Conservation (phyloP, 2,888 invertebrate genomes). For the Macropis europaea region DNA sequence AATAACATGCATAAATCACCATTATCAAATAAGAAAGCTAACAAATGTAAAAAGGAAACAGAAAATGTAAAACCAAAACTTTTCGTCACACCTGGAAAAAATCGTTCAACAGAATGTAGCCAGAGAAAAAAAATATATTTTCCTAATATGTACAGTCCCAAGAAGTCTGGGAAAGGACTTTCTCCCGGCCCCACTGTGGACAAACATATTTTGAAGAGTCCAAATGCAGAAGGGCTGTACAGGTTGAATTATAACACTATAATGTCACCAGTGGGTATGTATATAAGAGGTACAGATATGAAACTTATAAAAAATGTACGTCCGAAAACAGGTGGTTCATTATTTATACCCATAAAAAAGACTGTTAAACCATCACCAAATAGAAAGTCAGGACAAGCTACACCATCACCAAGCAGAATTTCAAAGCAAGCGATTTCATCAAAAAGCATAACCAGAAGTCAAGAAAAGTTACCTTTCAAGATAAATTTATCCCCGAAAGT, state of each 20-base stretch:
- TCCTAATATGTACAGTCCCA: conserved; percentile 3
- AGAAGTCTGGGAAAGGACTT: too few species aligned
- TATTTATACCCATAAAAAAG: conserved; percentile 15
- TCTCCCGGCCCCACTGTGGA: too few species aligned
- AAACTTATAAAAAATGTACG: conserved; percentile 67
- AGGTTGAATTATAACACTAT: conserved; percentile 64
- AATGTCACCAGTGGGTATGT: conserved; percentile 71
- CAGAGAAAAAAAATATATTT: conserved; percentile 60
- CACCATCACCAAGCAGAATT: background rate
- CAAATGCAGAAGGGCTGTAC: conserved; percentile 50
- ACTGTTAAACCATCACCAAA: background rate
- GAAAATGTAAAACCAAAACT: conserved; percentile 24
- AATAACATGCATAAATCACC: background rate
- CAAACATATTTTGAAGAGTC: conserved; percentile 46
- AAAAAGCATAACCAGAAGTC: background rate
- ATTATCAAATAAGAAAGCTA: background rate
- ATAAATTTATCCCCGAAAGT: conserved; percentile 28
- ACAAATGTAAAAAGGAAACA: background rate
- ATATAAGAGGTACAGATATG: conserved; percentile 70
- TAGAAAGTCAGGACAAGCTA: background rate
- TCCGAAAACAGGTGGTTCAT: conserved; percentile 32
- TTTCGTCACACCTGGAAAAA: conserved; percentile 70
- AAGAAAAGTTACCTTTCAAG: background rate
- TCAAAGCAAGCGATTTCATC: background rate
- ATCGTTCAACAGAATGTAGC: conserved; percentile 1